A percentile compares a stretch with the other conserved stretches of the same genome.
Evolutionary conservation across 2,888 invertebrate species (phyloP).

Genomic region (Saturnia japonica): DNA sequence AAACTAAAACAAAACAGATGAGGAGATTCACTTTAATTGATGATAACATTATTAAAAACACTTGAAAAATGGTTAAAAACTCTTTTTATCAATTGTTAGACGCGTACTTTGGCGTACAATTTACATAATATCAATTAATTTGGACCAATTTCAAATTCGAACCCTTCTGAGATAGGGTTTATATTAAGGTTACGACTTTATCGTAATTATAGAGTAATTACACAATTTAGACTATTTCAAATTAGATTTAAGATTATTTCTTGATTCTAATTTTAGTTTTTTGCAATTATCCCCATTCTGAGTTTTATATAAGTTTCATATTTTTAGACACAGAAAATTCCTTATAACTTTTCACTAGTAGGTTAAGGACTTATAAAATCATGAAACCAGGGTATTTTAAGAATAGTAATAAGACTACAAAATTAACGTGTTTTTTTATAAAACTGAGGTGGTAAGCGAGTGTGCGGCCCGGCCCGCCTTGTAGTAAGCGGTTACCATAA

Average conservation of each 20-base stretch:
- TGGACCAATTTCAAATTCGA: background rate
- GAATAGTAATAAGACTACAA: background rate
- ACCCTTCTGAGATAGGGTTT: background rate
- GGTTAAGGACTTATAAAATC: background rate
- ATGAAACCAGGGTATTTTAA: background rate
- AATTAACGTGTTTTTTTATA: background rate
- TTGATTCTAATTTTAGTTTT: background rate
- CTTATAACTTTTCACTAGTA: background rate
- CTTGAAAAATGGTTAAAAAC: background rate
- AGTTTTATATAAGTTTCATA: background rate
- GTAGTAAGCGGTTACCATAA: too few species aligned
- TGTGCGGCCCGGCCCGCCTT: too few species aligned
- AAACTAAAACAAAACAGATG: too few species aligned
- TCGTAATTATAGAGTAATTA: background rate
- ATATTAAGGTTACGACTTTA: background rate
- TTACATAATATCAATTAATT: background rate
- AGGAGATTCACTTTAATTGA: too few species aligned
- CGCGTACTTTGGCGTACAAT: background rate
- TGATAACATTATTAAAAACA: background rate
- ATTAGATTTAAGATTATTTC: background rate
- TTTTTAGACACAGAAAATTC: background rate
- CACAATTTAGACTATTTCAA: background rate
- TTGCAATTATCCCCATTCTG: background rate
- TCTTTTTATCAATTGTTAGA: background rate
- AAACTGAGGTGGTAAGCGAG: background rate